Conservation (phyloP, 1,140 invertebrate species). For the Brevipalpus yothersi region DNA sequence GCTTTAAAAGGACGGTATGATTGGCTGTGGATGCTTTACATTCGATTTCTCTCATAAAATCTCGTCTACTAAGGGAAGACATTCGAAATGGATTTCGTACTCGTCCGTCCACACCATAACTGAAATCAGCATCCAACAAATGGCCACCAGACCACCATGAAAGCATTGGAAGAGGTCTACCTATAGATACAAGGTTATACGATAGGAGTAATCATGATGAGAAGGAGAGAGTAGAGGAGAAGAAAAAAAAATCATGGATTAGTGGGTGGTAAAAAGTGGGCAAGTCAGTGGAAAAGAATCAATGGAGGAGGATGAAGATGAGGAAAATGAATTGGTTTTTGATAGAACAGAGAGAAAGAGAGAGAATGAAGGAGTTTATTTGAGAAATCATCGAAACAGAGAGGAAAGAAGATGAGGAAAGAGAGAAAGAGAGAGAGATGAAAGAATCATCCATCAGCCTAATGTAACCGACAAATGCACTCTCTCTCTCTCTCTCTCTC, state of each 20-base stretch:
- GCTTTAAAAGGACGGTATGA: slow-evolving; percentile 27
- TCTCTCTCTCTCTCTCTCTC: no score
- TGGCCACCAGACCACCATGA: slow-evolving; percentile 16
- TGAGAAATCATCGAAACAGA: no score
- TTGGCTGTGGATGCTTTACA: slow-evolving; percentile 58
- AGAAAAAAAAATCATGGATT: not conserved
- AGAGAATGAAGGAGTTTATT: no score
- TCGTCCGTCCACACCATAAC: slow-evolving; percentile 11
- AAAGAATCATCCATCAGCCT: no score
- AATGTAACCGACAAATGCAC: no score
- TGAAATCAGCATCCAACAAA: slow-evolving; percentile 13
- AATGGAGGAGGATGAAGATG: no score
- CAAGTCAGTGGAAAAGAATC: no score
- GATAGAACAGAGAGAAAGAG: no score
- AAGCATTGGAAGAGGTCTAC: slow-evolving; percentile 14
- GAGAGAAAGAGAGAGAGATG: no score
- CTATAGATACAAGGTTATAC: slow-evolving; percentile 2
- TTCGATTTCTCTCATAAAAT: slow-evolving; percentile 54
- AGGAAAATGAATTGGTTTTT: no score
- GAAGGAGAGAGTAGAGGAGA: not conserved
- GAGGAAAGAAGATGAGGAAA: no score
- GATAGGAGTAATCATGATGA: not conserved
- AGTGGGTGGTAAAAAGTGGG: no score
- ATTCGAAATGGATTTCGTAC: slow-evolving; percentile 34
- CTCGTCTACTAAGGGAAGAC: slow-evolving; percentile 40